Evolutionary conservation across 2,888 invertebrate genomes (phyloP), one percentile per base, ranked within the genome.

Genomic region (Keiferia lycopersicella): DNA sequence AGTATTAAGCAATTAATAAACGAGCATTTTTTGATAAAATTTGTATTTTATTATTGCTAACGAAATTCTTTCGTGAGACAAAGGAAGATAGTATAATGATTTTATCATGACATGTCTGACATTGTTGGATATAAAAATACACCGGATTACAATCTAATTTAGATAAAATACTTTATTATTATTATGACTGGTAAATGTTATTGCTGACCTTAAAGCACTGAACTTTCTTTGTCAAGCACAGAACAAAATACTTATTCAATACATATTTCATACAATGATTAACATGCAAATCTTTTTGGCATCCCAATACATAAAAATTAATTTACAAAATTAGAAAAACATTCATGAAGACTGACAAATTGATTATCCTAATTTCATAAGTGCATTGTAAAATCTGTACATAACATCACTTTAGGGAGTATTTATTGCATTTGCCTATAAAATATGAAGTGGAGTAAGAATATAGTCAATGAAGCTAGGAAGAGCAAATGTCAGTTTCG

Each of bases 1-100:
- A 83, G 75, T 87, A 87, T 88, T 88, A 86, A 84, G 78, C 71
- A 68, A 76, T 73, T 79, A 89, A 88, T 90, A 89, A 88, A 90
- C n/a, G 83, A 81, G 86, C 83, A 83, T 84, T 82, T 73, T 79
- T 83, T 82, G 68, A 69, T 68, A 68, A 66, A 53, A 64, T 59
- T 65, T 69, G 65, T 62, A 71, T 77, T 79, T 71, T 73, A 76
- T 73, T 61, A 65, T 69, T 67, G 51, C 18, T 53, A 6, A 48
- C 16, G 41, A 60, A 45, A 41, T 18, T 59, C 39, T 20, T 26
- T 41, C 12, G 59, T 20, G n/a, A 39, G n/a, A 59, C 41, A 59
- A 59, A 59, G 39, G 20, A 20, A 39, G 57, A 56, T 26, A 50
- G 50, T 12, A 26, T 18, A 22, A 38, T 26, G 6, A 14, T 53